These are phyloP conservation scores for Leiothrix lutea DNA, from an alignment of 2,113 vertebrate genomes.

Conservation along the genomic window DNA sequence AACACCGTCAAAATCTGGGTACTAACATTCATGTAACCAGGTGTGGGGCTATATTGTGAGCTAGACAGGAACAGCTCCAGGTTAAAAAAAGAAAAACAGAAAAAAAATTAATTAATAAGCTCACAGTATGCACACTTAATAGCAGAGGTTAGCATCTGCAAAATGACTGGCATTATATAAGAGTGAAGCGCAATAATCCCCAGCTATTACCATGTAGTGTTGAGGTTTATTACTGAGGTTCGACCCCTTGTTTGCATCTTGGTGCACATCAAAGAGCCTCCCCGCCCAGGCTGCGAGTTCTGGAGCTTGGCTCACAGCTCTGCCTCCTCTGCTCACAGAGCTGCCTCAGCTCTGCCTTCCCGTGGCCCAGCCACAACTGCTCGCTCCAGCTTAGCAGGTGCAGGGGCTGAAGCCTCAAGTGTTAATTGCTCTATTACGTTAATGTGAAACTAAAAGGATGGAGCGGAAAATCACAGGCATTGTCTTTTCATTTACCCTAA, in stretches of 20 bases:
- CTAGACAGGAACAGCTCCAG: not conserved
- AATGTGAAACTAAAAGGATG: constrained; percentile 41
- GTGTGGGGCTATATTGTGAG: not conserved
- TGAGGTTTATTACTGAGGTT: constrained; percentile 29
- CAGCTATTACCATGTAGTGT: not conserved
- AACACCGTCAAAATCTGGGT: not conserved
- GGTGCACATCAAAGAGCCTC: not conserved
- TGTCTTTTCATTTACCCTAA: constrained; percentile 61
- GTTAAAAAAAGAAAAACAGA: not conserved
- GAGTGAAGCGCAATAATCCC: not conserved
- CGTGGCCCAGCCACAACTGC: not conserved
- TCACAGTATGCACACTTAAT: not conserved
- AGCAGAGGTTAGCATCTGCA: not conserved
- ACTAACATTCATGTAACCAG: not conserved
- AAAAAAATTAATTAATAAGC: constrained; percentile 21
- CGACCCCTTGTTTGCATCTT: not conserved
- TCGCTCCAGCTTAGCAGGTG: not conserved
- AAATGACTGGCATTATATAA: not conserved
- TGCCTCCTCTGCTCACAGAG: not conserved
- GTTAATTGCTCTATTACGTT: constrained; percentile 61
- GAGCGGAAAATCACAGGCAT: constrained; percentile 43
- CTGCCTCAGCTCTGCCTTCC: not conserved
- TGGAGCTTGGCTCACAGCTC: not conserved
- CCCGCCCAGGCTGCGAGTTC: not conserved
- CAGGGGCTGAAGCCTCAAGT: constrained; percentile 24